Percentiles rank a stretch among this genome's conserved stretches.
Conservation (phyloP, 1,140 invertebrate genomes). For the Himalopsyche phryganea region DNA sequence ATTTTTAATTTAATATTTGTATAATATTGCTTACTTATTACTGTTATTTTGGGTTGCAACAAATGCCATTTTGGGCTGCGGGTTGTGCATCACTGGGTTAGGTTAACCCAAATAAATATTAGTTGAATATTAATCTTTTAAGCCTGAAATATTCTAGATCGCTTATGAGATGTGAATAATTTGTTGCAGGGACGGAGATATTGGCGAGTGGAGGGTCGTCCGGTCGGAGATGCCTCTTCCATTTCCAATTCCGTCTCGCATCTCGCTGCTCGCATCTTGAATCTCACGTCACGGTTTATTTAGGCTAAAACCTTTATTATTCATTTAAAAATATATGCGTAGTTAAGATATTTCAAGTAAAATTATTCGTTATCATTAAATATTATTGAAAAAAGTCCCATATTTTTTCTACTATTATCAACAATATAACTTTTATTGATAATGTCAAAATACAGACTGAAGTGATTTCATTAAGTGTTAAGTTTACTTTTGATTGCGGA, state of each 20-base stretch:
- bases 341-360: constrained; percentile 1
- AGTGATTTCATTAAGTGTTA: neutral
- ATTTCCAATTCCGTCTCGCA: neutral
- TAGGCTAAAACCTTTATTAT: neutral
- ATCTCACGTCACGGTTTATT: neutral
- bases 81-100: too few species aligned
- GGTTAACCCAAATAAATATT: too few species aligned
- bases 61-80: too few species aligned
- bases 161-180: too few species aligned
- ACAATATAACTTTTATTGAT: neutral
- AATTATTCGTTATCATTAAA: neutral
- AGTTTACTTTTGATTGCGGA: neutral
- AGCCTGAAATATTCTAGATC: too few species aligned
- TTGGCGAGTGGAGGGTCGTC: too few species aligned
- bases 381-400: neutral
- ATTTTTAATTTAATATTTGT: too few species aligned
- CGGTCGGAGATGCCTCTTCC: neutral
- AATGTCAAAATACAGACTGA: constrained; percentile 1
- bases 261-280: neutral
- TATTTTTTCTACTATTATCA: constrained; percentile 1
- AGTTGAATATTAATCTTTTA: too few species aligned
- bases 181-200: too few species aligned
- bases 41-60: too few species aligned
- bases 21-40: too few species aligned
- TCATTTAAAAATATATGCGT: neutral